Evolutionary conservation across 2,797 vertebrate species (phyloP).

Genomic region (Cercopithecus diana): DNA sequence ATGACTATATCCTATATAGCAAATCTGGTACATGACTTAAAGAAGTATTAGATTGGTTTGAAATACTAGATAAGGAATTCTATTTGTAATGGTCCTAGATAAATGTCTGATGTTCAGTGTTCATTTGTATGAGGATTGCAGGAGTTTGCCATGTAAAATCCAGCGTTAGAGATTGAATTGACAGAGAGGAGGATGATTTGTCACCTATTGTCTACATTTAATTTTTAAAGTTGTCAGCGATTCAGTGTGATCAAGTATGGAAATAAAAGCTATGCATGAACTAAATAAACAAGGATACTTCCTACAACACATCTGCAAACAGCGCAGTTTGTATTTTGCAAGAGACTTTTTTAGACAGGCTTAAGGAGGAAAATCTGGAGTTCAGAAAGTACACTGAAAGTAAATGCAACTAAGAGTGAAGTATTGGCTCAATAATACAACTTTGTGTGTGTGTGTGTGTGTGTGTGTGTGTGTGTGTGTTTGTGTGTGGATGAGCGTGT

Average conservation of each 20-base stretch:
- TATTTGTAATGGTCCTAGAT: neutral
- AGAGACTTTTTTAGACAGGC: neutral
- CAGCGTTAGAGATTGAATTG: neutral
- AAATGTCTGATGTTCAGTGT: neutral
- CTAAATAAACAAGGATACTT: neutral
- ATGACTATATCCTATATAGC: neutral
- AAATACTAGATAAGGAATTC: neutral
- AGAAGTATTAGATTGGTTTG: neutral
- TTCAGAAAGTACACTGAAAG: neutral
- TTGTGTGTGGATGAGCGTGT: neutral
- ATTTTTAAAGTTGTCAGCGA: neutral
- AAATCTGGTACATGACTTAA: neutral
- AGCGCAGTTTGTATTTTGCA: neutral
- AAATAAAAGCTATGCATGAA: neutral
- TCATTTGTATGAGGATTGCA: neutral
- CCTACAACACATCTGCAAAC: accelerated
- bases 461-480: neutral
- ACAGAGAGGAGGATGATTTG: neutral
- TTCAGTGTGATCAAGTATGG: neutral
- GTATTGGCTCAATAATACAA: neutral
- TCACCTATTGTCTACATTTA: neutral
- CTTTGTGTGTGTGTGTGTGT: neutral
- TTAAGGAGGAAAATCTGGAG: neutral
- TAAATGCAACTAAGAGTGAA: neutral
- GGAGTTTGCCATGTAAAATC: neutral